Evolutionary conservation across 2,888 invertebrate genomes (phyloP).

Genomic region (Parelbella ahira): DNA sequence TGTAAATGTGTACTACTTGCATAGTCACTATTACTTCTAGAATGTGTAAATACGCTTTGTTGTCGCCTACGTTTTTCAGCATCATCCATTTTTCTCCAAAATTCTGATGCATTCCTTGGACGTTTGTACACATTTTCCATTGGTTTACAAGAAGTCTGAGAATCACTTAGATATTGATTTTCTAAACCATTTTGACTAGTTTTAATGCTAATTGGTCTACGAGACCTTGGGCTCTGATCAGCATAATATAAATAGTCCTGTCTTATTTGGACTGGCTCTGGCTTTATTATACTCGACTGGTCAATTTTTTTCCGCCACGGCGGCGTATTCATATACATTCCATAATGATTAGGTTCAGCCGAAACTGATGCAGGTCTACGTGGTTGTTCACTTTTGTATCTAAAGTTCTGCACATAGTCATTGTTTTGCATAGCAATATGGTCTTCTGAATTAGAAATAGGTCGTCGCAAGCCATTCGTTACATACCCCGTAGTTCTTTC

Average conservation of each 20-base stretch:
- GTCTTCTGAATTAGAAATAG: conserved; percentile 74
- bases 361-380: conserved; percentile 73
- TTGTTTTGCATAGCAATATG: conserved; percentile 77
- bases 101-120: conserved; percentile 80
- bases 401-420: conserved; percentile 55
- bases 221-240: conserved; percentile 86
- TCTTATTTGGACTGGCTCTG: conserved; percentile 61
- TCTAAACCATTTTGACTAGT: conserved; percentile 65
- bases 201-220: conserved; percentile 86
- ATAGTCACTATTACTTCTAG: conserved; percentile 64
- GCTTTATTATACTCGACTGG: conserved; percentile 51
- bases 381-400: conserved; percentile 61
- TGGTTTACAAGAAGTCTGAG: conserved; percentile 60
- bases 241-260: conserved; percentile 84
- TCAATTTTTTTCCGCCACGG: conserved; percentile 63
- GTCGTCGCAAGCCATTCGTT: conserved; percentile 67
- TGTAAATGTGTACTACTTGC: conserved; percentile 46
- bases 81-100: conserved; percentile 83
- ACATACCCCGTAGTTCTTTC: conserved; percentile 67
- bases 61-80: conserved; percentile 65
- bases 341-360: conserved; percentile 73
- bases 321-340: conserved; percentile 60
- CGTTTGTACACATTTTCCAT: conserved; percentile 54
- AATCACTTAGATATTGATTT: conserved; percentile 74
- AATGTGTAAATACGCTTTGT: conserved; percentile 53